Conservation (phyloP, 2,888 invertebrate species). For the Chrysopilus asiliformis region DNA sequence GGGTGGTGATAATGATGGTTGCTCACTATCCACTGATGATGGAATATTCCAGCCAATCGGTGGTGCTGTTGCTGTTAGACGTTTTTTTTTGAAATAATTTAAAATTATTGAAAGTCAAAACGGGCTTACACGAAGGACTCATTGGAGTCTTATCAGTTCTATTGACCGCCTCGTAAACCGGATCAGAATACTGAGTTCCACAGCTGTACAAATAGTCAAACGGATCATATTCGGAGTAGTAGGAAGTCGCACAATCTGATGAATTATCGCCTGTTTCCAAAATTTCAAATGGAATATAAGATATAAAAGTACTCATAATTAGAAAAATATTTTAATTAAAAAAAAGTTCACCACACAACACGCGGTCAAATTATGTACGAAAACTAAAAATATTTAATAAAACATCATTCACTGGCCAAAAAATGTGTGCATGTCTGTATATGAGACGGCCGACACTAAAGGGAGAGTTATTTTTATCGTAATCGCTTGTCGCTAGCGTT, state of each 20-base stretch:
- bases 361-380: no score
- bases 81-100: constrained; percentile 3
- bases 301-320: no score
- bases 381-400: no score
- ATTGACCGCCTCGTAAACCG: constrained; percentile 54
- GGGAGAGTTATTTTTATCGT: no score
- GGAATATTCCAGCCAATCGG: constrained; percentile 30
- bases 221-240: constrained; percentile 66
- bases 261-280: constrained; percentile 41
- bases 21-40: constrained; percentile 3
- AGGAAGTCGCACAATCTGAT: constrained; percentile 47
- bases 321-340: no score
- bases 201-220: constrained; percentile 61
- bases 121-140: constrained; percentile 33
- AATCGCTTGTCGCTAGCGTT: no score
- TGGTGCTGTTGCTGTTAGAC: constrained; percentile 14
- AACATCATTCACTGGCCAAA: no score
- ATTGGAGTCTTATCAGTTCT: constrained; percentile 41
- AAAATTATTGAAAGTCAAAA: not conserved
- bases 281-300: no score
- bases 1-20: constrained; percentile 33
- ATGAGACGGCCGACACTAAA: no score
- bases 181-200: constrained; percentile 51
- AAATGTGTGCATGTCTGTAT: no score
- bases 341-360: no score